These are phyloP conservation scores for Oreohelix idahoensis DNA, from an alignment of 1,140 invertebrate species.

Conservation along the genomic window DNA sequence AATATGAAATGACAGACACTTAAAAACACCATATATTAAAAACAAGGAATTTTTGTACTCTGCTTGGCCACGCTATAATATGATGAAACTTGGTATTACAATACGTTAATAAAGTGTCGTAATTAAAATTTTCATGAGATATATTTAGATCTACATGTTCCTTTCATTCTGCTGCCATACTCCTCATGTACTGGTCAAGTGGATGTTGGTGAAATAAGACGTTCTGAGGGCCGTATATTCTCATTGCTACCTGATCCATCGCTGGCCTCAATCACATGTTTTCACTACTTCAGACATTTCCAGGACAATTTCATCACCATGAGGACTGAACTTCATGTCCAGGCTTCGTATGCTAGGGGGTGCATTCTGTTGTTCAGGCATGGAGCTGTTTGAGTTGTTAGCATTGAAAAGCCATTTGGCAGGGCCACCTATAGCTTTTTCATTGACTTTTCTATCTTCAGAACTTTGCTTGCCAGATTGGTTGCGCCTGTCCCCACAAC, in stretches of 20 bases:
- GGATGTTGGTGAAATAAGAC: not conserved
- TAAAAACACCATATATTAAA: no score
- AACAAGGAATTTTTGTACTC: no score
- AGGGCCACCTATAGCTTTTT: not conserved
- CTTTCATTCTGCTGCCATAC: no score
- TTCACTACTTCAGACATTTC: constrained; percentile 15
- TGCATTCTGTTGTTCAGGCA: not conserved
- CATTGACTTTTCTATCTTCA: not conserved
- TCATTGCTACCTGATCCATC: not conserved
- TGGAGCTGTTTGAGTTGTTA: not conserved
- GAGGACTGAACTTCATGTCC: constrained; percentile 37
- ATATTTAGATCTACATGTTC: no score
- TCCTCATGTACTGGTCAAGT: not conserved
- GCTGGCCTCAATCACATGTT: not conserved
- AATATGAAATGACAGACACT: no score
- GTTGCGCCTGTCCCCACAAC: constrained; percentile 15
- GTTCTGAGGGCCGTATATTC: not conserved
- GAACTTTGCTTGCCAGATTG: not conserved
- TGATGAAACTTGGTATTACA: no score
- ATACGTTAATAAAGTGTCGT: no score
- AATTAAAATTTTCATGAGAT: no score
- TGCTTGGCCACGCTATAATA: no score
- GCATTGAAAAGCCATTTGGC: not conserved
- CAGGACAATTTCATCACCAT: constrained; percentile 36
- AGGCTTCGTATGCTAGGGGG: constrained; percentile 18